These are phyloP conservation scores for Taurulus bubalis DNA, from an alignment of 2,113 vertebrate genomes.

Conservation along the genomic window DNA sequence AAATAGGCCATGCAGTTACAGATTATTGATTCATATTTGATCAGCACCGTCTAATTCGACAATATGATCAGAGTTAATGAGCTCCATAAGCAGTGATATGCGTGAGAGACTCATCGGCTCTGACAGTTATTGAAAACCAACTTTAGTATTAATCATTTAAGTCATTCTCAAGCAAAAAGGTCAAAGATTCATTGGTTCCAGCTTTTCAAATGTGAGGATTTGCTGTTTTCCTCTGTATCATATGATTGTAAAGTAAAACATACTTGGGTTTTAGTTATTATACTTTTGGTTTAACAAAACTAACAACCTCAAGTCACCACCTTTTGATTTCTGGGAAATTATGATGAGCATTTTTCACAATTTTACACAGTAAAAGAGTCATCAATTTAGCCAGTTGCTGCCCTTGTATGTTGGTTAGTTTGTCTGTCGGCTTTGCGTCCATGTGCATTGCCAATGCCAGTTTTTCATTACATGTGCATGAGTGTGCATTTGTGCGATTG, in stretches of 20 bases:
- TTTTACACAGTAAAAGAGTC: not conserved
- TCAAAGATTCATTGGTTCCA: not conserved
- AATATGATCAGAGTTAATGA: not conserved
- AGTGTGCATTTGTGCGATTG: slow-evolving; percentile 26
- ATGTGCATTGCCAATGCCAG: not conserved
- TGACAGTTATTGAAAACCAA: not conserved
- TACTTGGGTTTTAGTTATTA: not conserved
- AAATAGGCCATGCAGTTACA: not conserved
- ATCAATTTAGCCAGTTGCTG: not conserved
- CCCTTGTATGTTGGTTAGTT: not conserved
- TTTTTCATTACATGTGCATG: not conserved
- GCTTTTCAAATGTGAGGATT: not conserved
- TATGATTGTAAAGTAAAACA: not conserved
- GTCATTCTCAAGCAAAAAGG: not conserved
- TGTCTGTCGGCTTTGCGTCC: not conserved
- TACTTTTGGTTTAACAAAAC: not conserved
- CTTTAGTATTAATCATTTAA: not conserved
- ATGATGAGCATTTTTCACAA: not conserved
- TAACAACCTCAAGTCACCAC: not conserved
- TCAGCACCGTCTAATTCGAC: not conserved
- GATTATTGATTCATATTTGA: not conserved
- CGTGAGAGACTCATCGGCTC: not conserved
- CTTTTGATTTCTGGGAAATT: not conserved
- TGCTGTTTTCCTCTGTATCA: not conserved
- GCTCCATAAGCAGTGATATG: not conserved